phyloP scores from a whole-genome alignment of 2,888 invertebrate species.

The Laothoe populi region DNA sequence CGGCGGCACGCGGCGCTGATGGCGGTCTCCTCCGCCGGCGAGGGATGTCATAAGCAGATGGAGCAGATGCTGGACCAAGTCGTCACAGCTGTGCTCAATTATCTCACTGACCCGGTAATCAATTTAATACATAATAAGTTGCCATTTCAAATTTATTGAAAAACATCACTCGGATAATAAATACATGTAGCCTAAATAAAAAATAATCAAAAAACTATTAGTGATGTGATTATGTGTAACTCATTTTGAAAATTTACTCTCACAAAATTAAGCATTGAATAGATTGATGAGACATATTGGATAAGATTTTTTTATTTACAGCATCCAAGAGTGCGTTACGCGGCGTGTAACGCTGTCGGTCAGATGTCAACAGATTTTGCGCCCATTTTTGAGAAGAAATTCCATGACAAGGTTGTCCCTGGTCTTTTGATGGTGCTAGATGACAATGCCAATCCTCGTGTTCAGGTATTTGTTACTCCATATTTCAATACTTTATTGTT shows the following conservation, averaged over 20 bases:
- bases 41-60: constrained; percentile 99
- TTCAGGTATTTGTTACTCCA: constrained; percentile 86
- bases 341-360: constrained; percentile 99
- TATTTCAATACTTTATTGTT: constrained; percentile 4
- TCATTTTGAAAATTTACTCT: too few relatives aligned
- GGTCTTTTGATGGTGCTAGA: constrained; percentile 94
- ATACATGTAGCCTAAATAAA: too few relatives aligned
- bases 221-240: too few relatives aligned
- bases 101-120: constrained; percentile 92
- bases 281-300: background rate
- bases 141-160: too few relatives aligned
- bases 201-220: too few relatives aligned
- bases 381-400: constrained; percentile 98
- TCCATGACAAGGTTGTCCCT: constrained; percentile 97
- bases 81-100: constrained; percentile 95
- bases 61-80: constrained; percentile 96
- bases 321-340: constrained; percentile 97
- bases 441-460: constrained; percentile 96
- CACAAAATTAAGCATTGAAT: too few relatives aligned
- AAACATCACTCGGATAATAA: too few relatives aligned
- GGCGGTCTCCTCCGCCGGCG: constrained; percentile 99
- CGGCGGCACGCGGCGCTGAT: constrained; percentile 98
- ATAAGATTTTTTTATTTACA: constrained; percentile 54
- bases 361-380: constrained; percentile 99
- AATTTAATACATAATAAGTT: background rate